These are phyloP conservation scores for Anticlea derivata DNA, from an alignment of 2,888 invertebrate genomes.

Conservation along the genomic window DNA sequence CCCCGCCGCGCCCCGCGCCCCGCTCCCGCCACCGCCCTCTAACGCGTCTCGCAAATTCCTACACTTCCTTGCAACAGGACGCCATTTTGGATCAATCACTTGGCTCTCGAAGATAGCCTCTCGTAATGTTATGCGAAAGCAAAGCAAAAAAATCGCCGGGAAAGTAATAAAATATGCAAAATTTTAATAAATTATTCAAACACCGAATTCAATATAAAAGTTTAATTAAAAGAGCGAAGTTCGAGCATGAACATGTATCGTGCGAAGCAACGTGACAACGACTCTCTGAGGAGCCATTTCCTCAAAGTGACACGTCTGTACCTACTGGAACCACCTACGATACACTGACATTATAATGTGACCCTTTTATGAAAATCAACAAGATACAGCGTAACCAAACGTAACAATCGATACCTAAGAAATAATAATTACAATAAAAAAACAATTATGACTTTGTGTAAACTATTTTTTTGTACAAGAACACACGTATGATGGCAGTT, in stretches of 20 bases:
- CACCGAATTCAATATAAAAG: slow-evolving; percentile 18
- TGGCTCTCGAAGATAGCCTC: slow-evolving; percentile 23
- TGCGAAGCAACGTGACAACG: slow-evolving; percentile 27
- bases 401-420: slow-evolving; percentile 29
- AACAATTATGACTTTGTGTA: neutral
- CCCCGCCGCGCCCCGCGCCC: slow-evolving; percentile 46
- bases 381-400: slow-evolving; percentile 24
- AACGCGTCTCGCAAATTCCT: slow-evolving; percentile 56
- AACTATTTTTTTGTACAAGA: neutral
- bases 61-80: slow-evolving; percentile 43
- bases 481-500: neutral
- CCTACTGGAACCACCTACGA: slow-evolving; percentile 21
- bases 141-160: slow-evolving; percentile 2
- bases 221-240: slow-evolving; percentile 30
- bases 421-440: too few relatives aligned
- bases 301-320: slow-evolving; percentile 38
- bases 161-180: slow-evolving; percentile 10
- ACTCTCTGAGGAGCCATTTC: slow-evolving; percentile 38
- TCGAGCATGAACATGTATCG: slow-evolving; percentile 15
- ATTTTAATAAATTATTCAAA: slow-evolving; percentile 11
- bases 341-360: slow-evolving; percentile 32
- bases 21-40: slow-evolving; percentile 48
- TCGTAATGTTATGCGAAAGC: slow-evolving; percentile 8
- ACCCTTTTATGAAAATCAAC: slow-evolving; percentile 32
- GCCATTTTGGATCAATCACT: slow-evolving; percentile 44